These are phyloP conservation scores for Seriola rivoliana DNA, from an alignment of 2,113 vertebrate species.

Conservation along the genomic window DNA sequence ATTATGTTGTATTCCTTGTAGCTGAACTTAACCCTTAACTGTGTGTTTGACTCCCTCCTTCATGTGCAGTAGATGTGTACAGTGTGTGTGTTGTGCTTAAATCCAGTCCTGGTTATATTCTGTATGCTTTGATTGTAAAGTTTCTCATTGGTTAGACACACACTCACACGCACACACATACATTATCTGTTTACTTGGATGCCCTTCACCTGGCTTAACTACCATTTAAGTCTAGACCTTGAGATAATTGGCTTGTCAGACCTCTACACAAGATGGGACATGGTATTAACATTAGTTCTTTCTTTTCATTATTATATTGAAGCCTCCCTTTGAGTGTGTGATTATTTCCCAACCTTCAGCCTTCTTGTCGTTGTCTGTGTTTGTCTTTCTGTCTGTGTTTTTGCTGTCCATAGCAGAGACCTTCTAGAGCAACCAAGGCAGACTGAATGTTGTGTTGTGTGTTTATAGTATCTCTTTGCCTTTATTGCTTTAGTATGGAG, in stretches of 20 bases:
- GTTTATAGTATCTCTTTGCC: constrained; percentile 78
- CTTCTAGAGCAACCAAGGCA: constrained; percentile 66
- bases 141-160: constrained; percentile 10
- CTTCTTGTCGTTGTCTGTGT: constrained; percentile 60
- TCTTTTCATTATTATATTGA: constrained; percentile 11
- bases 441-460: constrained; percentile 73
- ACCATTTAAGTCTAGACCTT: constrained; percentile 58
- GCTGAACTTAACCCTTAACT: constrained; percentile 37
- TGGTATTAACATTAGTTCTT: constrained; percentile 37
- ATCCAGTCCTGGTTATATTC: constrained; percentile 35
- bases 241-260: constrained; percentile 57
- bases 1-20: constrained; percentile 61
- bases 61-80: constrained; percentile 24
- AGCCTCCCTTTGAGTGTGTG: constrained; percentile 47
- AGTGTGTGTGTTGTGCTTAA: constrained; percentile 45
- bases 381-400: constrained; percentile 69
- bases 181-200: constrained; percentile 35
- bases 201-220: constrained; percentile 49
- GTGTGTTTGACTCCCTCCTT: constrained; percentile 45
- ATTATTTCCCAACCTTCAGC: constrained; percentile 55
- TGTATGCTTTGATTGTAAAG: constrained; percentile 21
- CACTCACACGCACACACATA: constrained; percentile 17
- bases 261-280: constrained; percentile 31
- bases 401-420: constrained; percentile 66
- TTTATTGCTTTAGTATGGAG: constrained; percentile 80